These are phyloP conservation scores for Scaptodrosophila lebanonensis DNA, from an alignment of 1,140 invertebrate species.

Conservation along the genomic window DNA sequence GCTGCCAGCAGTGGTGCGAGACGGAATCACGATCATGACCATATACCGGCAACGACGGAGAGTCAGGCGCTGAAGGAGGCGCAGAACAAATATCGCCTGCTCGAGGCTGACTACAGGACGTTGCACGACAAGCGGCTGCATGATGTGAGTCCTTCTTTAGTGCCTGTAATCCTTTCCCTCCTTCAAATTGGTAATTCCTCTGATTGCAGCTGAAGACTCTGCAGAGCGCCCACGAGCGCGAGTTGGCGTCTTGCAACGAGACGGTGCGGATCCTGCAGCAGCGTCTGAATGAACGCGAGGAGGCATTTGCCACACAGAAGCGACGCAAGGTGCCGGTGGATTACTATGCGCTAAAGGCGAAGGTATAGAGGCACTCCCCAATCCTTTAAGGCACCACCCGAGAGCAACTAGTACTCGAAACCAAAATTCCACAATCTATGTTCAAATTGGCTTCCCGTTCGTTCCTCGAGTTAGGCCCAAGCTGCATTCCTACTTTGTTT, in stretches of 20 bases:
- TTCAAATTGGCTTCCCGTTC: too few relatives aligned
- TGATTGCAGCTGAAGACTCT: constrained; percentile 82
- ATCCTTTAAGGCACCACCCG: too few relatives aligned
- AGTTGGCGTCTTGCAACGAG: constrained; percentile 79
- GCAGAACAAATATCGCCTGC: constrained; percentile 80
- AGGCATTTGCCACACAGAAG: constrained; percentile 68
- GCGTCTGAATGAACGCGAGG: constrained; percentile 71
- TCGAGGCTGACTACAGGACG: constrained; percentile 82
- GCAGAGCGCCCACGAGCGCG: constrained; percentile 87
- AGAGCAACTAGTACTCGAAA: too few relatives aligned
- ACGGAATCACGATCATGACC: constrained; percentile 78
- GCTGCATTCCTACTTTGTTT: too few relatives aligned
- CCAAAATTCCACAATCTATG: too few relatives aligned
- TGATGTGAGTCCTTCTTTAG: constrained; percentile 80
- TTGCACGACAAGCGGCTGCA: constrained; percentile 86
- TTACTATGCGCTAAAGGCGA: constrained; percentile 75
- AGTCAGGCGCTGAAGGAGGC: constrained; percentile 81
- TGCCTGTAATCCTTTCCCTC: background rate
- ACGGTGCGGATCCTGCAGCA: constrained; percentile 71
- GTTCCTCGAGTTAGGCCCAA: too few relatives aligned
- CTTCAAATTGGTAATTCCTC: background rate
- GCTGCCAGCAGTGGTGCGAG: constrained; percentile 27
- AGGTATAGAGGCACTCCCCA: constrained; percentile 47
- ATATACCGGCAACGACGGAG: constrained; percentile 79
- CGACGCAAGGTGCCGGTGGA: constrained; percentile 75